Base-by-base conservation (phyloP, 2,888 invertebrate genomes). In the Parnassius orleans region DNA sequence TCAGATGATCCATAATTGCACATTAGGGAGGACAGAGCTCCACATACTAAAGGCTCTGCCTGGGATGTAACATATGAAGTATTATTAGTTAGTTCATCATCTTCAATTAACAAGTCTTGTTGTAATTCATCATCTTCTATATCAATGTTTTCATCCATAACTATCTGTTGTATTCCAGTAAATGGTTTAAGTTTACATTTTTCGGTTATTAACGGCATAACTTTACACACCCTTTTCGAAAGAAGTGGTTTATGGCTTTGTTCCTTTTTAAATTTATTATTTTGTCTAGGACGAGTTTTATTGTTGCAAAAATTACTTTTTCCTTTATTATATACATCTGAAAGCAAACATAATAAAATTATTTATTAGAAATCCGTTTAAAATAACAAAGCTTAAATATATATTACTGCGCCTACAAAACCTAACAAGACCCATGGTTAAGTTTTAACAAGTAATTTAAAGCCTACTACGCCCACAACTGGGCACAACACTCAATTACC, bases 1-100 rank as follows among this genome's bases (percentile, higher is more conserved):
- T 92, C 93, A 64, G 93, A 92, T 63, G 91, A 90, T 54, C 81
- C 89, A 84, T 94, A 94, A 61, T 93, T 90, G 71, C 90, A 89
- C 72, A 94, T 93, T 33, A 94, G 81, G 60, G 90, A 88, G 53
- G 92, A 90, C 65, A 94, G 77, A 12, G 93, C 93, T 69, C 90
- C 92, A 78, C 93, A 93, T 10, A 93, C 75, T 42, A 70, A 65
- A 64, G 82, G 80, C 65, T 83, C 69, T 52, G 65, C 61, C 54
- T 50, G 44, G 46, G 57, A 58, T 54, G 53, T 7, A n/a, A 15
- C 64, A 19, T 55, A 57, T 50, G 67, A 67, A 51, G 69, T 66
- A 48, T 51, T 44, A 19, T 60, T 51, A 33, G 60, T 43, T 42
- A 60, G 50, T 12, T 57, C 60, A 62, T 86, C 88, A 79, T 92